Percentiles rank a stretch among this genome's conserved stretches.
These are phyloP conservation scores for Amblyopsis rosae DNA, from an alignment of 2,113 vertebrate species.

Conservation along the genomic window DNA sequence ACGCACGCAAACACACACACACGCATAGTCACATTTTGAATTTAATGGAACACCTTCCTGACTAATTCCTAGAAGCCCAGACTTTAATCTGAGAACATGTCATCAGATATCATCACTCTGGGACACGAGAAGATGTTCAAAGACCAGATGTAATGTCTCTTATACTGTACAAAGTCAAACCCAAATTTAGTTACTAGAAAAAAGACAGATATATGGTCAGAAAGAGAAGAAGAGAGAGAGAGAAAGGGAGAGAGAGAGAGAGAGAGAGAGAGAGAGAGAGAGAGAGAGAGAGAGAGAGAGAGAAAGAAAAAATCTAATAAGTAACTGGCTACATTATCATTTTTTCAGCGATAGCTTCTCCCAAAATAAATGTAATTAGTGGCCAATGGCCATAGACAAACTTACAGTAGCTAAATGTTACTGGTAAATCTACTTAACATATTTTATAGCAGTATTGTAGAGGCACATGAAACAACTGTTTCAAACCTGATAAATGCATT, in stretches of 20 bases:
- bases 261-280: too few species aligned
- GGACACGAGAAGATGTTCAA: not conserved
- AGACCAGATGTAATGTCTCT: not conserved
- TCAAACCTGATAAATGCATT: slow-evolving; percentile 31
- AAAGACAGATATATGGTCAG: too few species aligned
- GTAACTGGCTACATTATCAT: too few species aligned
- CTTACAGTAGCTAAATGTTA: not conserved
- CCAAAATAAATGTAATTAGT: too few species aligned
- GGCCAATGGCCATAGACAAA: not conserved
- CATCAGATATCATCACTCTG: not conserved
- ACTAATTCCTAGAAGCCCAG: not conserved
- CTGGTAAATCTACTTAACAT: not conserved
- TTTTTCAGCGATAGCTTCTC: too few species aligned
- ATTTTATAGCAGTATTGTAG: slow-evolving; percentile 15
- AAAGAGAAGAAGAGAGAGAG: too few species aligned
- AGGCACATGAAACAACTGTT: slow-evolving; percentile 30
- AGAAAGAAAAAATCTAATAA: too few species aligned
- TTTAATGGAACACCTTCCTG: slow-evolving; percentile 19
- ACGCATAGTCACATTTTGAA: not conserved
- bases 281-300: too few species aligned
- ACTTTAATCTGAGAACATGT: not conserved
- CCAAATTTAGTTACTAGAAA: too few species aligned
- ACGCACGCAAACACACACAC: too few species aligned
- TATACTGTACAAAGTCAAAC: too few species aligned
- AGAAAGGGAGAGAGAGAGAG: too few species aligned